Base-by-base conservation (phyloP, 2,113 vertebrate genomes). In the Diphyllodes magnificus region DNA sequence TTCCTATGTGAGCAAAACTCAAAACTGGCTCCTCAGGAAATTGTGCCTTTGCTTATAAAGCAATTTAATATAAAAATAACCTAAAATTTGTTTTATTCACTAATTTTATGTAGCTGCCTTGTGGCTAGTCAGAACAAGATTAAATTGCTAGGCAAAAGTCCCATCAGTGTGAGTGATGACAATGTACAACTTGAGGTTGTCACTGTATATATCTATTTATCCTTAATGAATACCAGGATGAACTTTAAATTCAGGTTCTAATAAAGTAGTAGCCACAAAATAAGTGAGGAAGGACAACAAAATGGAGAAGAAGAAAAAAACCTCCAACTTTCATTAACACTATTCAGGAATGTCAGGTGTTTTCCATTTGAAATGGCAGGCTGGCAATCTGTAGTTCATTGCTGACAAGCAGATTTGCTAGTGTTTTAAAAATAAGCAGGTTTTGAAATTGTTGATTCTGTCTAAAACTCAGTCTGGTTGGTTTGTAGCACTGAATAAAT, bases 401-500 rank as follows among this genome's bases (percentile, higher is more conserved):
- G 90, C 53, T 90, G 86, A 90, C 51, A 88, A 75, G 73, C 12
- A 82, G 86, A 87, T 79, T 45, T 86, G 35, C n/a, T 78, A 75
- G 37, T 60, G 31, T 83, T 96, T 88, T 88, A 66, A 83, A 92
- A 81, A 54, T n/a, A 22, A 42, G 13, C 30, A 78, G 83, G 8
- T 71, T 92, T 73, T 81, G 56, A 68, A 86, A 71, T 44, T 63
- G 66, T 83, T 90, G 69, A 49, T 75, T 88, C 37, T 71, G 24
- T 75, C 56, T 78, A n/a, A 88, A 93, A 66, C 9, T 65, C 73
- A 85, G 64, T 25, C 72, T 91, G 35, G 6, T 88, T 93, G 84
- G 45, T 94, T 63, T 75, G 33, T 56, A 90, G 16, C 68, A 40
- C 72, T 88, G 83, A 93, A 92, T 92, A 84, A 83, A 84, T 93